Base-by-base conservation (phyloP, 2,113 vertebrate genomes). In the Ardeotis arabs region DNA sequence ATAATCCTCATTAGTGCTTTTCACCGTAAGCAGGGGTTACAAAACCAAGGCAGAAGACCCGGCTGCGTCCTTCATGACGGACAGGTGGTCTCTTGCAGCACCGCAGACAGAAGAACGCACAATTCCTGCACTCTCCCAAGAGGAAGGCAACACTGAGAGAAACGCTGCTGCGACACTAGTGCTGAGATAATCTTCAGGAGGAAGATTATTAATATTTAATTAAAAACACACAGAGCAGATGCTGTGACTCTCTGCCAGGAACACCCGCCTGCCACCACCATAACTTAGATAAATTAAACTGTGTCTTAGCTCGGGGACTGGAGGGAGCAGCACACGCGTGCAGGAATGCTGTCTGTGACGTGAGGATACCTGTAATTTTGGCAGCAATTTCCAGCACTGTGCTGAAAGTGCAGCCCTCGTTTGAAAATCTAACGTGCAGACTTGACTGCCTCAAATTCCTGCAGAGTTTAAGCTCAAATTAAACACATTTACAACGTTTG, bases 31-130 rank as follows among this genome's bases (percentile, higher is more conserved):
- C 5, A 84, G 17, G 4, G 55, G 27, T 33, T 93, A 84, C 58
- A 62, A 63, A 90, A 72, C 15, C 2, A 1, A 64, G 76, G 29
- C 4, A 7, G 56, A 89, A 67, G 7, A 60, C 56, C 25, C 4
- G 31, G 68, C 6, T 8, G 15, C 0, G 0, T 75, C 17, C 62
- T 67, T 50, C 0, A 0, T 19, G 50, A 68, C 33, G 23, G 39
- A 63, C 3, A 2, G 68, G 49, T 2, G 4, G 29, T 63, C 23
- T 60, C 53, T 33, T 41, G 39, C 3, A 37, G 67, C 45, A 62
- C 12, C 63, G 41, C 53, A 63, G 58, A 29, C 14, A 25, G 44
- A 73, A 56, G 50, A 80, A 67, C 1, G 23, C 44, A 67, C 52
- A 70, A 13, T 63, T 27, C 39, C 41, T 14, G 7, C 9, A 31